Evolutionary conservation across 2,888 invertebrate genomes (phyloP), one percentile per base, ranked within the genome.

Genomic region (Digitonthophagus gazella): DNA sequence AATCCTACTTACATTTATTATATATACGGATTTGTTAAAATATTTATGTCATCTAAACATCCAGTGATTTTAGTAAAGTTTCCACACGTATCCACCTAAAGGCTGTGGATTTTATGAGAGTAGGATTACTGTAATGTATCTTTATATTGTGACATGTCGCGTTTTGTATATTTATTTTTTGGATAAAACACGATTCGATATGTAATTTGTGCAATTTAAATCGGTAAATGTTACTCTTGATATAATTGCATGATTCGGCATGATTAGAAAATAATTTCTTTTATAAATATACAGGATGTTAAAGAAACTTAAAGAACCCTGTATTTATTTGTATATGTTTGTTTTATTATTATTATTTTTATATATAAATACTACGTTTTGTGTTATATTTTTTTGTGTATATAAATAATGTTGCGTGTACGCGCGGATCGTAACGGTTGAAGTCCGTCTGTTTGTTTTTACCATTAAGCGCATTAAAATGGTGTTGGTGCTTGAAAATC

Each of bases 401-500:
- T 44, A 44, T 44, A 44, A 44, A 44, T 44, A 44, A 44, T 44
- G 28, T 44, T 44, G 28, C 28, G 28, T 44, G 28, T 44, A 44
- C 28, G 11, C 28, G 28, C 28, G 28, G 28, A 44, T 44, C 11
- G 6, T 8, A 44, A 6, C 1, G 28, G 28, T 44, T 44, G 8
- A 11, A 44, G 28, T 44, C 28, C 28, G 28, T 5, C n/a, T n/a
- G 28, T 44, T 44, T 44, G 28, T 44, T 44, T 44, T 44, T 44
- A 11, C 28, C 28, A 44, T 44, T 44, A 11, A 44, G 8, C 11
- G 28, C 28, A 44, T 44, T 44, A 44, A n/a, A n/a, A 19, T 61
- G 61, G 61, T 61, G 61, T 61, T 61, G 61, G 61, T 61, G 61
- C 61, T 61, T 61, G 18, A 19, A 61, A 15, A n/a, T 5, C 18